phyloP scores from a whole-genome alignment of 2,888 invertebrate genomes.

The Trichopria drosophilae region DNA sequence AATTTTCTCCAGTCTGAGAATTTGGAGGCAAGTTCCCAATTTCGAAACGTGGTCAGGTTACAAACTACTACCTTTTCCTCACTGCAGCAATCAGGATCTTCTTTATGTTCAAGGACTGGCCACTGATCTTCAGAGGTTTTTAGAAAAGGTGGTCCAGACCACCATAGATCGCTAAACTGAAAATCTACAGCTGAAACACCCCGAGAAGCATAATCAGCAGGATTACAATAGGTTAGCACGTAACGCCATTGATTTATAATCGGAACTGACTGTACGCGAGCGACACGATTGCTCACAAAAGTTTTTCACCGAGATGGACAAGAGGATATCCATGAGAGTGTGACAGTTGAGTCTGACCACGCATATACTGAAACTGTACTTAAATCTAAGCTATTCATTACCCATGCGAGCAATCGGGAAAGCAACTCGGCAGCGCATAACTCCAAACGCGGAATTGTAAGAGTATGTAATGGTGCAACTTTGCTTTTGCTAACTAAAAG shows the following conservation, averaged over 20 bases:
- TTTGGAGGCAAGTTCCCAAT: neutral
- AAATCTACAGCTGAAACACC: conserved; percentile 32
- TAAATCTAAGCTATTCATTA: neutral
- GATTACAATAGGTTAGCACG: conserved; percentile 34
- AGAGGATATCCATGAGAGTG: conserved; percentile 30
- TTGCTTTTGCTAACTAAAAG: conserved; percentile 13
- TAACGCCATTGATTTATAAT: conserved; percentile 24
- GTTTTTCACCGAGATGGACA: conserved; percentile 26
- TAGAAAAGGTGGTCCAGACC: conserved; percentile 33
- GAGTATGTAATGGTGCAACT: conserved; percentile 23
- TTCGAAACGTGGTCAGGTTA: too few relatives aligned
- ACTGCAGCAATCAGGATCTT: too few relatives aligned
- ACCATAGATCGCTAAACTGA: conserved; percentile 31
- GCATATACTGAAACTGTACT: conserved; percentile 8
- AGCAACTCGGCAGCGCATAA: conserved; percentile 15
- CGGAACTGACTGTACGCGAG: conserved; percentile 16
- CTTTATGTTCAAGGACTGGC: too few relatives aligned
- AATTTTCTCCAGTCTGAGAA: neutral
- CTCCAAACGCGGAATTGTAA: conserved; percentile 23
- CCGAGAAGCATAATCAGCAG: conserved; percentile 38
- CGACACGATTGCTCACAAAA: conserved; percentile 27
- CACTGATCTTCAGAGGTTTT: neutral
- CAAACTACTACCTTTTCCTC: too few relatives aligned
- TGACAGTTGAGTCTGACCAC: conserved; percentile 37
- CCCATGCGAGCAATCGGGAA: conserved; percentile 9